Evolutionary conservation across 2,888 invertebrate species (phyloP).

Genomic region (Gymnosoma rotundatum): DNA sequence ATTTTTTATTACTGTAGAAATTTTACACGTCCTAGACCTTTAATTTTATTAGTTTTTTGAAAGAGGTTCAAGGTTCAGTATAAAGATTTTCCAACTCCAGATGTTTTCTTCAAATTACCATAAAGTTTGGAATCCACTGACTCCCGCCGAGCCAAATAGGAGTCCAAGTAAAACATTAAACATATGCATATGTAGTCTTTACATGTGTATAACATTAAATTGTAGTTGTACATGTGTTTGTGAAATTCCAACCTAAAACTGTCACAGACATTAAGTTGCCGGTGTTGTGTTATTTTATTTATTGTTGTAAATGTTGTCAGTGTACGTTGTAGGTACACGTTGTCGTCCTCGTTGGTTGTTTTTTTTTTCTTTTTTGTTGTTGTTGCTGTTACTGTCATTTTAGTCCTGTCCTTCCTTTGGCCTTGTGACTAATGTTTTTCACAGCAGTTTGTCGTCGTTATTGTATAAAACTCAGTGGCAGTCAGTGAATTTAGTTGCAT

Average conservation of each 20-base stretch:
- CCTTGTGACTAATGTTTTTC: constrained; percentile 74
- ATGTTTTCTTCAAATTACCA: background rate
- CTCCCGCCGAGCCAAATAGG: background rate
- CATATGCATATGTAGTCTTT: constrained; percentile 26
- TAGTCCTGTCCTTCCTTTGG: constrained; percentile 73
- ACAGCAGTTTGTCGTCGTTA: constrained; percentile 58
- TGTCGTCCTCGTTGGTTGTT: no score
- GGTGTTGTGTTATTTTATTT: constrained; percentile 38
- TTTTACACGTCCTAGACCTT: no score
- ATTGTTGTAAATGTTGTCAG: constrained; percentile 47
- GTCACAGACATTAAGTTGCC: constrained; percentile 69
- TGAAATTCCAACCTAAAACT: constrained; percentile 62
- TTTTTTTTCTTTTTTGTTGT: background rate
- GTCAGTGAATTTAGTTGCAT: constrained; percentile 52
- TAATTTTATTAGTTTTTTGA: no score
- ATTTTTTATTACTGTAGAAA: no score
- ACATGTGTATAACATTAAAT: constrained; percentile 26
- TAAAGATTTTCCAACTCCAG: no score
- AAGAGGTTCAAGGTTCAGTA: no score
- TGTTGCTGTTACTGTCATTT: constrained; percentile 49
- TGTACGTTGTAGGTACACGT: constrained; percentile 62
- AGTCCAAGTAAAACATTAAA: background rate
- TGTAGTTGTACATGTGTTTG: constrained; percentile 9
- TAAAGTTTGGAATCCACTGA: constrained; percentile 18
- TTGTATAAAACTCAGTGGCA: constrained; percentile 48